Evolutionary conservation across 30 jellyfish, hydroid and myxozoan genomes (phyloP).

Genomic region (Cassiopea andromeda): DNA sequence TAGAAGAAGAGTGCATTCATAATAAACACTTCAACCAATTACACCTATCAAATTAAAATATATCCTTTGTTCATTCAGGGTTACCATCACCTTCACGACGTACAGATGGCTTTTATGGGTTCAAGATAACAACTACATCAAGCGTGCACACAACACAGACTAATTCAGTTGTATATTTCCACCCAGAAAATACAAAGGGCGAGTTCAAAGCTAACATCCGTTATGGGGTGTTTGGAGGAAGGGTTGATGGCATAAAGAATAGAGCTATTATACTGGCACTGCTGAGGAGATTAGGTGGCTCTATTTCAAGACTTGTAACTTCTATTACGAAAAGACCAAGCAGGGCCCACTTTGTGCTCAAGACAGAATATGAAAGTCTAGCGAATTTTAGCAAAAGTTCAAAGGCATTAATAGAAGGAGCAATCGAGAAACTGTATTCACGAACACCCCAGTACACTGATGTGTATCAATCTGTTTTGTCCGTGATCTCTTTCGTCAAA

Average conservation of each 20-base stretch:
- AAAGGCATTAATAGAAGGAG: background rate
- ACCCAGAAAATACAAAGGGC: conserved; percentile 3
- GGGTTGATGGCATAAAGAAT: conserved; percentile 24
- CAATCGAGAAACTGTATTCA: background rate
- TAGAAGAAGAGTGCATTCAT: too few relatives aligned
- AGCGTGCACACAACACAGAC: background rate
- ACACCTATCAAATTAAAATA: too few relatives aligned
- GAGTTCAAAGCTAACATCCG: background rate
- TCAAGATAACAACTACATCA: conserved; percentile 12
- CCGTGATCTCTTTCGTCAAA: background rate
- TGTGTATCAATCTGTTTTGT: background rate
- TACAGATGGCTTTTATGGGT: background rate
- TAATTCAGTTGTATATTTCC: conserved; percentile 27
- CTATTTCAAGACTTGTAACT: conserved; percentile 3
- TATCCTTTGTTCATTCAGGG: background rate
- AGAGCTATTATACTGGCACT: conserved; percentile 8
- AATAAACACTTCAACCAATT: too few relatives aligned
- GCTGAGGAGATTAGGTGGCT: conserved; percentile 18
- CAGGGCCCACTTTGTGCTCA: background rate
- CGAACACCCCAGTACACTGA: background rate
- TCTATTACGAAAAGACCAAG: conserved; percentile 7
- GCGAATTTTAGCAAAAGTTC: background rate
- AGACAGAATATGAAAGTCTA: conserved; percentile 31
- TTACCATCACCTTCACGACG: background rate
- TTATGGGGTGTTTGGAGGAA: conserved; percentile 43